phyloP scores from a whole-genome alignment of 2,888 invertebrate genomes.

The Kryphioiulus occultus region DNA sequence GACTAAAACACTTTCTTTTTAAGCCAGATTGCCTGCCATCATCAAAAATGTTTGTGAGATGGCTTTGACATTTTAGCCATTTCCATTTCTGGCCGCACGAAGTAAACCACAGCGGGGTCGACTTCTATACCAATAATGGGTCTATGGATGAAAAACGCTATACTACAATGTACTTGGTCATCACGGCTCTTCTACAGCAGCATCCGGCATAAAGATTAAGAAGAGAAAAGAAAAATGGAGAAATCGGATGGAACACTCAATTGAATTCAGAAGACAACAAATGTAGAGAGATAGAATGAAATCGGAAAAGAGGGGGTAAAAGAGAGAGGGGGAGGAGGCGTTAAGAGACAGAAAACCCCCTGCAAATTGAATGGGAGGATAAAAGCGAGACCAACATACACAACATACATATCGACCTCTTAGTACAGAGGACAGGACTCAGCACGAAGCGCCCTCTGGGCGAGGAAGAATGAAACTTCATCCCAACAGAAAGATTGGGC shows the following conservation, averaged over 20 bases:
- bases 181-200: not conserved
- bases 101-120: not conserved
- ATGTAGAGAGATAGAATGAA: constrained; percentile 31
- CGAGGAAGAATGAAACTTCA: not conserved
- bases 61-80: constrained; percentile 31
- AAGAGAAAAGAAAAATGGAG: constrained; percentile 35
- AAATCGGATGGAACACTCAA: constrained; percentile 35
- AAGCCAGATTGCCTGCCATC: constrained; percentile 35
- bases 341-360: not conserved
- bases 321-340: not conserved
- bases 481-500: not conserved
- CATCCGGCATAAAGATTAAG: constrained; percentile 25
- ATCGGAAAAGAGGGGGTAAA: not conserved
- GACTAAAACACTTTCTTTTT: constrained; percentile 8
- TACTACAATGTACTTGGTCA: not conserved
- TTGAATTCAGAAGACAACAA: constrained; percentile 35
- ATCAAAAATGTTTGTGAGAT: constrained; percentile 22
- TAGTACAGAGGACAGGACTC: not conserved
- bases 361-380: constrained; percentile 26
- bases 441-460: not conserved
- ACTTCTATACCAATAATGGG: constrained; percentile 3
- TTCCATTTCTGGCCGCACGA: not conserved
- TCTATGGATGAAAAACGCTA: not conserved
- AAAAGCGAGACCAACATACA: not conserved
- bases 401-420: not conserved